Evolutionary conservation across 2,888 invertebrate genomes (phyloP), one percentile per base, ranked within the genome.

Genomic region (Tetragonula carbonaria): DNA sequence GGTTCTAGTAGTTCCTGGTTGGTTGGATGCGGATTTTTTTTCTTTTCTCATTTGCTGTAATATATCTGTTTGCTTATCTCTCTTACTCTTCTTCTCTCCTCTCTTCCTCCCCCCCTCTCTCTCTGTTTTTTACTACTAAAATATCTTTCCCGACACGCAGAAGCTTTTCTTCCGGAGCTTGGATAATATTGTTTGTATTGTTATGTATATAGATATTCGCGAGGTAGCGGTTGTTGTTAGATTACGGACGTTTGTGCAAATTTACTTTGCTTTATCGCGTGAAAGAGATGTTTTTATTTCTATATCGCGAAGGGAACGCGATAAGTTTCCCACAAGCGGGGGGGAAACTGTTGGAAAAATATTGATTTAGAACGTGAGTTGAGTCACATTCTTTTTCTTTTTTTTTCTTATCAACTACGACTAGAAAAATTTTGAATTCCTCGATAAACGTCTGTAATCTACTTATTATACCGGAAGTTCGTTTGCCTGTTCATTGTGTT

Each of bases 121-220:
- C 45, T 45, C 45, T 45, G 8, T 8, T 45, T 45, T 45, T 45
- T 45, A 45, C 45, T 45, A 11, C 1, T 50, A n/a, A 0, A 8
- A 33, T 66, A 0, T 14, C n/a, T 55, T 50, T n/a, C 21, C 38
- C 51, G 16, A 78, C 74, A 83, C 84, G 45, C 45, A 45, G 45
- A 63, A 21, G 79, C 86, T 88, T 80, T 23, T 51, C 72, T 50
- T 73, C 62, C 67, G 1, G 8, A 16, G 81, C 80, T 80, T 74
- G 59, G 6, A 59, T 85, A 74, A 53, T 57, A 38, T 45, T 45
- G 45, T 45, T 45, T 45, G 45, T 45, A 45, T 8, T 53, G 57
- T 28, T 18, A 14, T n/a, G 66, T 62, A 63, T 51, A 70, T 68
- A 73, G n/a, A 73, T 45, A 62, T 70, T 53, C 71, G 71, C 33